These are phyloP conservation scores for Cheilosia pagana DNA, from an alignment of 2,888 invertebrate genomes.

Conservation along the genomic window DNA sequence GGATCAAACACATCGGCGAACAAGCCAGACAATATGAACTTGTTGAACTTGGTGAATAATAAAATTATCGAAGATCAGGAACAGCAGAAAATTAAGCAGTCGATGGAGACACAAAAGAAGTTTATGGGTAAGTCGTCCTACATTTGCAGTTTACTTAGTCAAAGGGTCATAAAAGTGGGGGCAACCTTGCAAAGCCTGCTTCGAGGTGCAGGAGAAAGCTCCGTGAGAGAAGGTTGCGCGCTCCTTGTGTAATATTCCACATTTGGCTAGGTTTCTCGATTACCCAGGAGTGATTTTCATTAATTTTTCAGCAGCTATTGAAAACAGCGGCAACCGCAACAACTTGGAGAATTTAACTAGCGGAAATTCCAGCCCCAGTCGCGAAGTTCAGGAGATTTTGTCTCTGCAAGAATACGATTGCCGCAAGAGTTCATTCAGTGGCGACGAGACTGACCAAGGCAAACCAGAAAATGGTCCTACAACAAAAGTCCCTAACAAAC, in stretches of 20 bases:
- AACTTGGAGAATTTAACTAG: constrained; percentile 85
- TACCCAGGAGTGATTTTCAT: neutral
- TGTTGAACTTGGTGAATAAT: constrained; percentile 82
- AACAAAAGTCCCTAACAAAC: constrained; percentile 44
- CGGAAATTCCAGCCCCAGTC: constrained; percentile 94
- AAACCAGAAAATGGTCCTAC: constrained; percentile 63
- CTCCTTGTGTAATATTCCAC: no score
- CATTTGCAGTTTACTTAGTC: no score
- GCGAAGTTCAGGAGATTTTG: constrained; percentile 95
- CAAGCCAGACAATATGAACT: constrained; percentile 79
- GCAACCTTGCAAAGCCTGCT: no score
- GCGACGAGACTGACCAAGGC: constrained; percentile 77
- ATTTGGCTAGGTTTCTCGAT: no score
- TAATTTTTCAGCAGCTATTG: constrained; percentile 46
- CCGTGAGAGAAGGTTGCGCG: no score
- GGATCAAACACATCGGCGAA: constrained; percentile 77
- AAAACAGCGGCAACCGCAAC: constrained; percentile 58
- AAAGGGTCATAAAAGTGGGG: no score
- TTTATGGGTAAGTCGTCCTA: constrained; percentile 77
- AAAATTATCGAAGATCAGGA: constrained; percentile 82
- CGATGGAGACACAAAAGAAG: constrained; percentile 80
- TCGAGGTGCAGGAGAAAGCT: no score
- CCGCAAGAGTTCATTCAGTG: constrained; percentile 76
- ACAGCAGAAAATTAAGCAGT: constrained; percentile 81
- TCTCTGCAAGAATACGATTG: constrained; percentile 86